Base-by-base conservation (phyloP, 2,797 vertebrate genomes). In the Centroberyx gerrardi region DNA sequence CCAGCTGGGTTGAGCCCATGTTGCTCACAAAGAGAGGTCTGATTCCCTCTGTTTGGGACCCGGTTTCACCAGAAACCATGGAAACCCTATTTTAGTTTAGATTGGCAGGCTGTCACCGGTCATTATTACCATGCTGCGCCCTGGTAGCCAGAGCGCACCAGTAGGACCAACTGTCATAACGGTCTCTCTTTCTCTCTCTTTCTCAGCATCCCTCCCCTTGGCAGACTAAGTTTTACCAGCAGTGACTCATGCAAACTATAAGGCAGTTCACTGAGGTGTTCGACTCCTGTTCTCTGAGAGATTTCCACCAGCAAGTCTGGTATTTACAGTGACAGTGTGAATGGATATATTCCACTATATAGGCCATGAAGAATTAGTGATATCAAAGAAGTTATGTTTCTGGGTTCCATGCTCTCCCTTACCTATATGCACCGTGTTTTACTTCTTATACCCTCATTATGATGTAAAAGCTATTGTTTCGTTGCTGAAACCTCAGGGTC, bases 11-110 rank as follows among this genome's bases (percentile, higher is more conserved):
- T 28, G 44, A 15, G 64, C 10, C 49, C 36, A 53, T 31, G 31
- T 62, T 38, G 27, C 28, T 68, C n/a, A 29, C 66, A 55, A 31
- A 44, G 76, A 62, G 55, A 74, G 58, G 29, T 59, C 13, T 52
- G 46, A 70, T 52, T 72, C 56, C 15, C 28, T 15, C 22, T 88
- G 82, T 90, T 91, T 89, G 68, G 69, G 59, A 62, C 52, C 52
- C 29, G 63, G 81, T 86, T 81, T 83, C 56, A 22, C 48, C 62
- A 22, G 46, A 22, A 76, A 28, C 89, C 85, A 90, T 88, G 83
- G 87, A 82, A 85, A 91, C 90, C 29, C 59, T 70, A 33, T 49
- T 86, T 80, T 46, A 67, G 81, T 88, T 85, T 85, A 80, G 64
- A 72, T 86, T 88, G 84, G 87, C 82, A 81, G 60, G 12, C 67